Evolutionary conservation across 1,140 invertebrate species (phyloP), one percentile per base, ranked within the genome.

Genomic region (Calephelis virginiensis): DNA sequence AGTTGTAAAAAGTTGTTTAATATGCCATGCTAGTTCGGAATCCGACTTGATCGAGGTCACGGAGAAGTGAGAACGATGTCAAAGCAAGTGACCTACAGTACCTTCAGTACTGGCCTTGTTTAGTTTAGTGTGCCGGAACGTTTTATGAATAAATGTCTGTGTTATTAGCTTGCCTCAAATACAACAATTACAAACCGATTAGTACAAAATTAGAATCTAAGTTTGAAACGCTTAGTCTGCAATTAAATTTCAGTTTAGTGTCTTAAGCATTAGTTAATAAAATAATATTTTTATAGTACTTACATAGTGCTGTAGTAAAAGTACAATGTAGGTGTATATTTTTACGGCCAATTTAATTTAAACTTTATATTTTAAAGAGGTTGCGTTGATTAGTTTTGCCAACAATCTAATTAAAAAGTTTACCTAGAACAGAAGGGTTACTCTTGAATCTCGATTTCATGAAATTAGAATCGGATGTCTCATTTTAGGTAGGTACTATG

Each of bases 31-130:
- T 72, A 72, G 76, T 70, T 76, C 84, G 83, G 84, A 89, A 86
- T 86, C 71, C 75, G 72, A 73, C 66, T 79, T 64, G 73, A 88
- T 86, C 78, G 86, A 90, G 88, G 88, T 85, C 84, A 80, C 66
- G 61, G 72, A 69, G 40, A 43, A 43, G 40, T 43, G 40, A 43
- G 68, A 75, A 70, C 70, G 75, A 71, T 72, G 71, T 72, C 77
- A 72, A 67, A 76, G 75, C 73, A 73, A 75, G 82, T 83, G 88
- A 85, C 83, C 85, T 80, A 88, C 77, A 86, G 78, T 70, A 70
- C 76, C 67, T 78, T 78, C 72, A 68, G 68, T 70, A 78, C 70
- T 77, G 85, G 78, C 85, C 86, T 86, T 86, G 83, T 86, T 88
- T 85, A 77, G 40, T 45, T 53, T 40, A 56, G 63, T 64, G 48